Conservation (phyloP, 2,797 vertebrate genomes). For the Yasuhikotakia modesta region DNA sequence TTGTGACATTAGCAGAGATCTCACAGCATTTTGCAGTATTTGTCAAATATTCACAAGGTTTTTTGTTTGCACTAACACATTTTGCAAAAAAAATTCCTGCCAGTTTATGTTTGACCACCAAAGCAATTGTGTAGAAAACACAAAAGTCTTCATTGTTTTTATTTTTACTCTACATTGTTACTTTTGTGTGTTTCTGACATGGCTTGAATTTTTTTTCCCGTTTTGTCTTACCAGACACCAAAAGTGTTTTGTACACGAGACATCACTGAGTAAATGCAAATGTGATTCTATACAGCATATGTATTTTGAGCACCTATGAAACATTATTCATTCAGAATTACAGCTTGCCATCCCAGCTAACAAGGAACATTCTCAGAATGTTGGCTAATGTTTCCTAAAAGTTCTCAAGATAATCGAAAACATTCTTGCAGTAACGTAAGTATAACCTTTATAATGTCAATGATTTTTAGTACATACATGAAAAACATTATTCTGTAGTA, state of each 20-base stretch:
- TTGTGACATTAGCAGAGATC: slow-evolving; percentile 75
- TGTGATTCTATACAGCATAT: slow-evolving; percentile 20
- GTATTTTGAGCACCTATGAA: slow-evolving; percentile 16
- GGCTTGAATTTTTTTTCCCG: background rate
- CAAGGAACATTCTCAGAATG: too few species aligned
- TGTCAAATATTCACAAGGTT: slow-evolving; percentile 69
- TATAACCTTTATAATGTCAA: too few species aligned
- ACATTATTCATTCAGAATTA: slow-evolving; percentile 23
- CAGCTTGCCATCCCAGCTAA: background rate
- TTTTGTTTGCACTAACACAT: slow-evolving; percentile 53
- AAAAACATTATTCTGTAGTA: too few species aligned
- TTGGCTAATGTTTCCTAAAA: too few species aligned
- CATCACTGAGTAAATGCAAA: slow-evolving; percentile 18
- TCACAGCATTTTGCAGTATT: slow-evolving; percentile 67
- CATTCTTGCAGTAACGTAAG: too few species aligned
- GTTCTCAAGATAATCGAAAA: too few species aligned
- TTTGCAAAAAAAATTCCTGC: slow-evolving; percentile 35
- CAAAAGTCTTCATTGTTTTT: background rate
- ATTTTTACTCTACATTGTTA: background rate
- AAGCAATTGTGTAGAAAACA: background rate
- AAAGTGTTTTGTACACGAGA: slow-evolving; percentile 30
- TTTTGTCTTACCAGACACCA: too few species aligned
- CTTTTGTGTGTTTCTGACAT: background rate
- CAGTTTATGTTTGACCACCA: slow-evolving; percentile 26
- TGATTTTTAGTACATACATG: too few species aligned